These are phyloP conservation scores for Siphlonurus alternatus DNA, from an alignment of 2,888 invertebrate genomes.

Conservation along the genomic window DNA sequence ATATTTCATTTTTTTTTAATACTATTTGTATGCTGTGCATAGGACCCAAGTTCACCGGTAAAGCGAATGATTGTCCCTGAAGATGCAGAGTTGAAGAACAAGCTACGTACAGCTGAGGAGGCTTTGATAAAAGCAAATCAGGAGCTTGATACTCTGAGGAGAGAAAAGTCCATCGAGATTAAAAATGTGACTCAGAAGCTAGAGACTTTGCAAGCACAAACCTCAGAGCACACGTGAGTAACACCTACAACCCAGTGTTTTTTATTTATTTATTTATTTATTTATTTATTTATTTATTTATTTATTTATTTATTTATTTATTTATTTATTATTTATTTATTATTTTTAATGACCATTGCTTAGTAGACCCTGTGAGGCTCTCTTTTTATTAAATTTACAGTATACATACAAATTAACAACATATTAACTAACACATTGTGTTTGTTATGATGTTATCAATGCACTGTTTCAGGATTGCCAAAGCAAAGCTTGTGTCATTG, in stretches of 20 bases:
- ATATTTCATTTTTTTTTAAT: background rate
- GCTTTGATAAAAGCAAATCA: constrained; percentile 8
- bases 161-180: constrained; percentile 8
- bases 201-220: constrained; percentile 10
- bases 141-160: constrained; percentile 6
- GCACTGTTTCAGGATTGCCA: background rate
- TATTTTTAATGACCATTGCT: no score
- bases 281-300: background rate
- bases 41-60: background rate
- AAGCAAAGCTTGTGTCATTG: background rate
- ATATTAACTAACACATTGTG: no score
- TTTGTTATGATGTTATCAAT: no score
- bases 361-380: no score
- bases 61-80: background rate
- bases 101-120: constrained; percentile 5
- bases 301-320: no score
- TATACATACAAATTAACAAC: no score
- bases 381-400: no score
- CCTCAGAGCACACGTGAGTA: constrained; percentile 15
- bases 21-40: background rate
- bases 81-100: constrained; percentile 1
- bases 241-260: background rate
- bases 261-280: background rate
- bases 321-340: no score
- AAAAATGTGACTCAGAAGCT: constrained; percentile 7